phyloP scores from a whole-genome alignment of 2,797 vertebrate genomes.

The Diglossa cyanea region DNA sequence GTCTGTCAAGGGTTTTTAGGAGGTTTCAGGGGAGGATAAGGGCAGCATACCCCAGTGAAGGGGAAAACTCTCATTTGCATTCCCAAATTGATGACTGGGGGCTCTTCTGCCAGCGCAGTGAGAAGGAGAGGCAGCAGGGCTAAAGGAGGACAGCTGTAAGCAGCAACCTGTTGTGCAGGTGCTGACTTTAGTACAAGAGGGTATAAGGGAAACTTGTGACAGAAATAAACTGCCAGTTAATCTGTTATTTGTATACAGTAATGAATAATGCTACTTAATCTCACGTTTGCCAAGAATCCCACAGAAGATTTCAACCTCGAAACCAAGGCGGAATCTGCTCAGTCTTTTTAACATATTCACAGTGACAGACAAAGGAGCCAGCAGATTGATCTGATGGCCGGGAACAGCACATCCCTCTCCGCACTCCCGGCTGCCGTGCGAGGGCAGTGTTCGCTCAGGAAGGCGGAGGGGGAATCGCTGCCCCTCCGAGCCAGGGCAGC shows the following conservation, averaged over 20 bases:
- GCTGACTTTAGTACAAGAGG: neutral
- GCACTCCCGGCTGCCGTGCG: neutral
- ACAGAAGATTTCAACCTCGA: neutral
- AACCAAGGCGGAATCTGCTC: neutral
- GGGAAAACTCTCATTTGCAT: neutral
- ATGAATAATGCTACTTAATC: neutral
- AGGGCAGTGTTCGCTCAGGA: conserved; percentile 50
- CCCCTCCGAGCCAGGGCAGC: neutral
- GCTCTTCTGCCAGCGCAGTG: neutral
- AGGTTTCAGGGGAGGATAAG: neutral
- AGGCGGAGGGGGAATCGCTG: neutral
- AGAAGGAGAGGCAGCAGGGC: neutral
- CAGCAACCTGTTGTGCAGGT: neutral
- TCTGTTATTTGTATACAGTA: neutral
- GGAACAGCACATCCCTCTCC: fast-evolving
- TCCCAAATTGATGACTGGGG: neutral
- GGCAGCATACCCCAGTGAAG: neutral
- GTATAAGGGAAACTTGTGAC: neutral
- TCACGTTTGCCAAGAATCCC: neutral
- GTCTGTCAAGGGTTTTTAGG: neutral
- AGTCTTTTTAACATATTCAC: fast-evolving
- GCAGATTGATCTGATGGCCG: neutral
- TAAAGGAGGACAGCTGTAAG: neutral
- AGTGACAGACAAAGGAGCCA: fast-evolving
- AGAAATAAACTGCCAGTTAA: neutral